These are phyloP conservation scores for Aphaenogaster floridana DNA, from an alignment of 1,140 invertebrate species.

Conservation along the genomic window DNA sequence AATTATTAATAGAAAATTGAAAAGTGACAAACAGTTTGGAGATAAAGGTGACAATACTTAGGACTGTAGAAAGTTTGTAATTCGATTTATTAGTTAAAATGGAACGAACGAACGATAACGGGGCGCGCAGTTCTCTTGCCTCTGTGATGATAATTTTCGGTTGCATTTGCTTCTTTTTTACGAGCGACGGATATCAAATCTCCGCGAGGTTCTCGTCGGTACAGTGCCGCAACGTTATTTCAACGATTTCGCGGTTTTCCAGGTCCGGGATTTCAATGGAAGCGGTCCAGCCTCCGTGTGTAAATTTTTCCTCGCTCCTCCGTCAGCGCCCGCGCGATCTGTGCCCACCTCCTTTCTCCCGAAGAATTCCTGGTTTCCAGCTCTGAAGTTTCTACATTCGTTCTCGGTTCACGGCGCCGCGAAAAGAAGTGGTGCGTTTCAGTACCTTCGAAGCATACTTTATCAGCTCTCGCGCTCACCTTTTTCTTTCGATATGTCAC, in stretches of 20 bases:
- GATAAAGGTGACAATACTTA: background rate
- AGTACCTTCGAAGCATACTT: conserved; percentile 69
- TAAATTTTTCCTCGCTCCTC: conserved; percentile 58
- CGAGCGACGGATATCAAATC: conserved; percentile 56
- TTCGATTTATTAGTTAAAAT: conserved; percentile 15
- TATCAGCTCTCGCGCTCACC: background rate
- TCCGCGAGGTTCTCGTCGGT: background rate
- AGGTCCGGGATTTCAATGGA: conserved; percentile 46
- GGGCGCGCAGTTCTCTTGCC: background rate
- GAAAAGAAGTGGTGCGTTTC: conserved; percentile 73
- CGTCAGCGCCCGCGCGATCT: conserved; percentile 46
- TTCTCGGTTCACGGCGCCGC: conserved; percentile 68
- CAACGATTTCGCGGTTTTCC: conserved; percentile 63
- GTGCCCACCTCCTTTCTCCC: conserved; percentile 29
- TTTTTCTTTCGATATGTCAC: conserved; percentile 46
- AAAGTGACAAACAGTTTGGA: background rate
- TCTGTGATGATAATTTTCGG: conserved; percentile 47
- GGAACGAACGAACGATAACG: background rate
- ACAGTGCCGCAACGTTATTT: conserved; percentile 45
- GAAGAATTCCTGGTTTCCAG: conserved; percentile 33
- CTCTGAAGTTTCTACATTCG: conserved; percentile 75
- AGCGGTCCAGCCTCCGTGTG: conserved; percentile 28
- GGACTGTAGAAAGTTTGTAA: conserved; percentile 8
- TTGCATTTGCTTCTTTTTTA: conserved; percentile 55
- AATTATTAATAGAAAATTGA: background rate